Conservation (phyloP, 2,113 vertebrate species). For the Neogale vison region DNA sequence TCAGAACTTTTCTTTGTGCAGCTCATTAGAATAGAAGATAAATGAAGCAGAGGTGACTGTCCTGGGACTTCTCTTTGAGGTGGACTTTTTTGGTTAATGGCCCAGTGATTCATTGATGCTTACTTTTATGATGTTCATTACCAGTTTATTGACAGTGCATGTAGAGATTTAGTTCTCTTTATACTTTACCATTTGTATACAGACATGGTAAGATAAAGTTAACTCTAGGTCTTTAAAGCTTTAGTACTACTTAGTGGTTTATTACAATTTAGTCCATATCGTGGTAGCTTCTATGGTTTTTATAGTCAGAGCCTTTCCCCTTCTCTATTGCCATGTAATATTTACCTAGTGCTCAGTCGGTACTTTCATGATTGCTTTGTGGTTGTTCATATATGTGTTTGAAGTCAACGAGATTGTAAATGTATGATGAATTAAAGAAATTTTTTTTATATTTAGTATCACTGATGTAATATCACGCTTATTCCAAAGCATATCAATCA, state of each 20-base stretch:
- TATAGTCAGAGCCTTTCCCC: neutral
- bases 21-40: constrained; percentile 14
- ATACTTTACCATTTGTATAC: neutral
- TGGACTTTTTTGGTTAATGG: constrained; percentile 53
- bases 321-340: neutral
- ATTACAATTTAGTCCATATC: neutral
- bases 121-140: neutral
- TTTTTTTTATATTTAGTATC: neutral
- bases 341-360: neutral
- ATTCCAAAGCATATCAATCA: neutral
- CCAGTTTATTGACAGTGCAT: neutral
- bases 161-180: neutral
- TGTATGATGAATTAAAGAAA: neutral
- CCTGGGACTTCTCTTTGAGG: constrained; percentile 3
- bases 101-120: constrained; percentile 24
- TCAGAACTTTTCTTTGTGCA: constrained; percentile 13
- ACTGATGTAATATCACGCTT: neutral
- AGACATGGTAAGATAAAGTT: neutral
- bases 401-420: neutral
- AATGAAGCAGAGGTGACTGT: neutral
- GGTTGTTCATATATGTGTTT: neutral
- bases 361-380: neutral
- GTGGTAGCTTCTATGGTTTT: neutral
- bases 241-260: neutral
- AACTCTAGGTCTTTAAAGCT: neutral